Conservation (phyloP, 2,113 vertebrate species). For the Xenopus borealis region DNA sequence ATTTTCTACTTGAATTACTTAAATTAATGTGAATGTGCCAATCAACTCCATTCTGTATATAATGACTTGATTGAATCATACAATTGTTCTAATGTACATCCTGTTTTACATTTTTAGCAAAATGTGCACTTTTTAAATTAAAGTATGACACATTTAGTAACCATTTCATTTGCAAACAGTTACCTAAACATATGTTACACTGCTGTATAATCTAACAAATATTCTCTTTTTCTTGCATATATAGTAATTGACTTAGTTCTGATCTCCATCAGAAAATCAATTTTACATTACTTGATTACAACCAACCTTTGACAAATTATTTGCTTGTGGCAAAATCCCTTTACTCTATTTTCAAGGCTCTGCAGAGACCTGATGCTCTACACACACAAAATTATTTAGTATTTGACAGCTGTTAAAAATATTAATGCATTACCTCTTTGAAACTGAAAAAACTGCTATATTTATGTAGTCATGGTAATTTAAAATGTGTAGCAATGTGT, state of each 20-base stretch:
- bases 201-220: conserved; percentile 16
- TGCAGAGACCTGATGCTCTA: conserved; percentile 16
- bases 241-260: conserved; percentile 32
- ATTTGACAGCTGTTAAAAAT: conserved; percentile 5
- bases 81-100: too few species aligned
- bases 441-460: too few species aligned
- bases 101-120: too few species aligned
- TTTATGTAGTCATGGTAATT: too few species aligned
- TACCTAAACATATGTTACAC: not conserved
- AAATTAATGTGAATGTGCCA: too few species aligned
- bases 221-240: conserved; percentile 20
- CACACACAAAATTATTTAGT: conserved; percentile 14
- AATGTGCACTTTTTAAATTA: too few species aligned
- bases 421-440: too few species aligned
- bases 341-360: not conserved
- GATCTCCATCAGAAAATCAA: conserved; percentile 30
- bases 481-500: too few species aligned
- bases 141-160: too few species aligned
- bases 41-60: not conserved
- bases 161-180: too few species aligned
- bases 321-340: conserved; percentile 20
- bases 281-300: conserved; percentile 36
- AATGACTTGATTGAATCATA: too few species aligned
- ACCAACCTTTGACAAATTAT: conserved; percentile 31
- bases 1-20: too few species aligned